Evolutionary conservation across 53 echinoderm and acorn worm species (phyloP).

Genomic region (Apostichopus leukothele): DNA sequence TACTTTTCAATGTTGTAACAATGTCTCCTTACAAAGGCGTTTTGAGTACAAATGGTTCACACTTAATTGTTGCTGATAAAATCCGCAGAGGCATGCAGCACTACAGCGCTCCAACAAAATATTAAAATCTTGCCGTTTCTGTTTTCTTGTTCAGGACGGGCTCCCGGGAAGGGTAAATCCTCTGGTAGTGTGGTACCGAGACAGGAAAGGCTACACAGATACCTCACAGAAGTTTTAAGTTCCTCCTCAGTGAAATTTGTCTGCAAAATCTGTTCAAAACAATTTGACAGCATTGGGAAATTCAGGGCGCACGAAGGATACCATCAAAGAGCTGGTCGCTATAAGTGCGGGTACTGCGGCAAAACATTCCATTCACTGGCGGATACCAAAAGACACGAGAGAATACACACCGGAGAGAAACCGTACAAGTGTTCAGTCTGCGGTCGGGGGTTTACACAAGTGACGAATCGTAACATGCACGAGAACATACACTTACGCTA

Average conservation of each 20-base stretch:
- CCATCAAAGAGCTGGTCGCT: constrained; percentile 38
- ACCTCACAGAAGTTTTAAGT: constrained; percentile 1
- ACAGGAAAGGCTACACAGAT: background rate
- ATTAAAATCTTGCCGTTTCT: constrained; percentile 8
- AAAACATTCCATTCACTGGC: constrained; percentile 18
- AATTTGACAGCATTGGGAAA: background rate
- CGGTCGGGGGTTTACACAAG: constrained; percentile 8
- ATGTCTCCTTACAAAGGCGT: too few relatives aligned
- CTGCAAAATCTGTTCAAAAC: constrained; percentile 24
- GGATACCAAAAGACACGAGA: constrained; percentile 19
- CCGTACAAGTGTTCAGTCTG: constrained; percentile 35
- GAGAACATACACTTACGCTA: constrained; percentile 11
- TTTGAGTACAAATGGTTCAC: too few relatives aligned
- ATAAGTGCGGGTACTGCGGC: constrained; percentile 11
- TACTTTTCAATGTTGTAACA: too few relatives aligned
- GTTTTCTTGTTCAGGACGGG: constrained; percentile 11
- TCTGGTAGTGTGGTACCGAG: background rate
- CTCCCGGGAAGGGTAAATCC: background rate
- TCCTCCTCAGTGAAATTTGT: constrained; percentile 15
- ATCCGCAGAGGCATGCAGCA: too few relatives aligned
- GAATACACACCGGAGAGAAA: constrained; percentile 30
- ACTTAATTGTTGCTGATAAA: too few relatives aligned
- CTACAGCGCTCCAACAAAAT: too few relatives aligned
- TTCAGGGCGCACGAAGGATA: constrained; percentile 21
- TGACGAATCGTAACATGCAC: constrained; percentile 20